Conservation (phyloP, 2,888 invertebrate species). For the Clistopyga incitator region DNA sequence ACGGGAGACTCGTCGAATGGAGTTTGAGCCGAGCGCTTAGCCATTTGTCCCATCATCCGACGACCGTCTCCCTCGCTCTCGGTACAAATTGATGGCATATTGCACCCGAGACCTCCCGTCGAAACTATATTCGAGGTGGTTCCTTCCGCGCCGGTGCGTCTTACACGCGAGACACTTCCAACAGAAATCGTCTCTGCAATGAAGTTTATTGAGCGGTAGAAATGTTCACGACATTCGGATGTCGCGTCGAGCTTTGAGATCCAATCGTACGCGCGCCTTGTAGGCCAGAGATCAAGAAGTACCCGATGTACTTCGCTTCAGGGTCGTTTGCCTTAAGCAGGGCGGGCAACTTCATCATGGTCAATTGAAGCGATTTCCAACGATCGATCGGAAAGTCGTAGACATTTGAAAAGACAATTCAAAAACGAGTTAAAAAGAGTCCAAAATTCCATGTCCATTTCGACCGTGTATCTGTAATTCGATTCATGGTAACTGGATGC, state of each 20-base stretch:
- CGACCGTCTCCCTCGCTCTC: conserved; percentile 29
- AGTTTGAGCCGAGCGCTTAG: conserved; percentile 54
- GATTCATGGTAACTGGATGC: too few species aligned
- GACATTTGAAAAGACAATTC: too few species aligned
- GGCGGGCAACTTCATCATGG: too few species aligned
- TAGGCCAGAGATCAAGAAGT: background rate
- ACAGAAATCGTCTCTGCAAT: conserved; percentile 53
- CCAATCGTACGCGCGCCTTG: conserved; percentile 12
- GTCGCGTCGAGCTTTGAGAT: background rate
- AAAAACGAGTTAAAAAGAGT: too few species aligned
- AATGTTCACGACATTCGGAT: conserved; percentile 44
- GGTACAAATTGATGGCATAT: background rate
- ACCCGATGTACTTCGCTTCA: background rate
- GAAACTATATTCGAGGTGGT: conserved; percentile 46
- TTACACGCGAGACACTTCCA: conserved; percentile 41
- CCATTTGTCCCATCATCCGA: conserved; percentile 52
- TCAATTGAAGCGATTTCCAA: too few species aligned
- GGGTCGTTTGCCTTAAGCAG: background rate
- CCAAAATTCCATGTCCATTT: too few species aligned
- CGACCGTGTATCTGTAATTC: too few species aligned
- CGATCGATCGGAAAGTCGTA: too few species aligned
- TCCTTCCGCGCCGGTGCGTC: conserved; percentile 60
- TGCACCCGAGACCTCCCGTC: conserved; percentile 16
- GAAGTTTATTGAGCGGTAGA: conserved; percentile 65
- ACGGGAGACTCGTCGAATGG: conserved; percentile 46